A percentile compares a stretch with the other conserved stretches of the same genome.
These are phyloP conservation scores for Tetrapedia diversipes DNA, from an alignment of 2,888 invertebrate species.

Conservation along the genomic window DNA sequence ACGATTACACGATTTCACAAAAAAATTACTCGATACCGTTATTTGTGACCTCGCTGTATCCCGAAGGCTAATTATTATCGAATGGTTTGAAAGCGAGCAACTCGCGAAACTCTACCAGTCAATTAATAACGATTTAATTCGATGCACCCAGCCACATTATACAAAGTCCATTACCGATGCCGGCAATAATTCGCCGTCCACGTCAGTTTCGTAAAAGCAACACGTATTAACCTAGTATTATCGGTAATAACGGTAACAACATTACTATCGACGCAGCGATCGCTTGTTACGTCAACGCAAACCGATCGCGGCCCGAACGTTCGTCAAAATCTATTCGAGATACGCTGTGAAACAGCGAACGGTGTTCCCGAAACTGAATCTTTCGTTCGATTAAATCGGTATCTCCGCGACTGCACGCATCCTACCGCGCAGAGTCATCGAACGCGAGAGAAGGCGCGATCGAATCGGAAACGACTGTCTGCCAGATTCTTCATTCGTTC, in stretches of 20 bases:
- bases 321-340: too few relatives aligned
- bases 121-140: conserved; percentile 41
- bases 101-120: background rate
- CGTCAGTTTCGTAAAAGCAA: conserved; percentile 15
- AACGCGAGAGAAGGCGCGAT: background rate
- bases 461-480: background rate
- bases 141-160: conserved; percentile 16
- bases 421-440: background rate
- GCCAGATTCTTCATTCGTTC: conserved; percentile 20
- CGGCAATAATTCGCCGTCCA: conserved; percentile 23
- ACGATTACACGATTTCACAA: background rate
- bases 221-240: conserved; percentile 41
- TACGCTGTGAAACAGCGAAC: too few relatives aligned
- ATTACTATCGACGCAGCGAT: conserved; percentile 20
- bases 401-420: too few relatives aligned
- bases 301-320: background rate
- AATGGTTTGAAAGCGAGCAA: background rate
- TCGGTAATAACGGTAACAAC: conserved; percentile 32
- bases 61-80: background rate
- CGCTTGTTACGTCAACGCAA: background rate
- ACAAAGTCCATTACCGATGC: conserved; percentile 31
- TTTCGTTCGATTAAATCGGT: too few relatives aligned
- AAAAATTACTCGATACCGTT: background rate
- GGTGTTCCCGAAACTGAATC: too few relatives aligned
- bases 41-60: too few relatives aligned